Percentiles rank a stretch among this genome's conserved stretches.
These are phyloP conservation scores for Chionomys nivalis DNA, from an alignment of 2,113 vertebrate genomes.

Conservation along the genomic window DNA sequence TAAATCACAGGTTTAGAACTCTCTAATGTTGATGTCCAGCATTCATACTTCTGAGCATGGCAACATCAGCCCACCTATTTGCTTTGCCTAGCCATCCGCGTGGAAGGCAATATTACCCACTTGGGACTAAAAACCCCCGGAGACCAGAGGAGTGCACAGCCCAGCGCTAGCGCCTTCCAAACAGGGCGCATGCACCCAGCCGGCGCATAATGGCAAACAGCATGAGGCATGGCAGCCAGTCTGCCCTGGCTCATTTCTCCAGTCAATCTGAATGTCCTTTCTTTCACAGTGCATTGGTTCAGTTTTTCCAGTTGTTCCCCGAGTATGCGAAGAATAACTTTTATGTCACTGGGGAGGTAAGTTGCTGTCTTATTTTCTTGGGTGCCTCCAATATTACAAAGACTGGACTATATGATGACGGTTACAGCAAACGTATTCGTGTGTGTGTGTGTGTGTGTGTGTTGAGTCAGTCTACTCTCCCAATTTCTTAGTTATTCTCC, in stretches of 20 bases:
- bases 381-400: conserved; percentile 56
- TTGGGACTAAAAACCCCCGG: neutral
- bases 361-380: conserved; percentile 62
- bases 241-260: neutral
- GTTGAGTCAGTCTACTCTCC: neutral
- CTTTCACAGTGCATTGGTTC: conserved; percentile 85
- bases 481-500: neutral
- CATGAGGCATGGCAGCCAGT: neutral
- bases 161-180: neutral
- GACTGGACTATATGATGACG: conserved; percentile 35
- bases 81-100: neutral
- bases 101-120: neutral
- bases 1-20: neutral
- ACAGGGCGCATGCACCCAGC: neutral
- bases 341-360: conserved; percentile 90
- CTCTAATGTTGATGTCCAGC: neutral
- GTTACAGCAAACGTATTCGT: neutral
- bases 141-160: neutral
- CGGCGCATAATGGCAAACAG: neutral
- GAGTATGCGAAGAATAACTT: conserved; percentile 91
- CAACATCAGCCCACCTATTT: neutral
- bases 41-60: neutral
- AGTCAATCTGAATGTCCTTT: conserved; percentile 18
- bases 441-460: too few species aligned
- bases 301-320: conserved; percentile 92